Evolutionary conservation across 2,113 vertebrate species (phyloP), one percentile per base, ranked within the genome.

Genomic region (Euleptes europaea): DNA sequence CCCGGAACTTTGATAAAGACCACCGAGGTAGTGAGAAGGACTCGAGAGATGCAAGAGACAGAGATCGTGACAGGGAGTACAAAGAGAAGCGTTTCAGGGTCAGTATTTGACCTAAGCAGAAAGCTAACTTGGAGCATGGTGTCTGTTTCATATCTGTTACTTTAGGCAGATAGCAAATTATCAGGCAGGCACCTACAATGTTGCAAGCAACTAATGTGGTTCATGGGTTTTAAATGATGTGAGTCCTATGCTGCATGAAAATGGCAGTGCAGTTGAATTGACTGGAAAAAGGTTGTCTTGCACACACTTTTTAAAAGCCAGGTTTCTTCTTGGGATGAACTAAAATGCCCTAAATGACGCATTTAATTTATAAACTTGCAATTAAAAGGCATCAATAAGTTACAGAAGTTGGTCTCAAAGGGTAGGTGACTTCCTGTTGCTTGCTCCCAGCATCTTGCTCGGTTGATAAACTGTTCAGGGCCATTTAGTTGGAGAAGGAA

Each of bases 51-150:
- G 54, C 23, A 0, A 83, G 94, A 33, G 96, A 96, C 57, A 89
- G 98, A 38, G 98, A 99, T 44, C 97, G 98, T 0, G 98, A 99
- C 42, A 94, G 98, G 91, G 98, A 99, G 93, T 98, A 97, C 88
- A 99, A 99, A 85, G 99, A 99, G 77, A 99, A 99, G 93, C 97
- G 98, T 91, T 99, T 98, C 93, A 96, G 99, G 98, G 99, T 99
- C 80, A 82, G 97, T 94, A 51, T 51, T 75, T 73, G 15, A 47
- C 19, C 38, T 83, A 8, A 35, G 38, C 44, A 75, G 23, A 12
- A 77, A 12, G 65, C 4, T 57, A 35, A 19, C 15, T n/a, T 26
- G 42, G 78, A n/a, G 9, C 11, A 54, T 82, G 80, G 47, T 21
- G 38, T 21, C 57, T 84, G 21, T 44, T 65, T 78, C 13, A 13